Evolutionary conservation across 2,888 invertebrate genomes (phyloP).

Genomic region (Hydraecia micacea): DNA sequence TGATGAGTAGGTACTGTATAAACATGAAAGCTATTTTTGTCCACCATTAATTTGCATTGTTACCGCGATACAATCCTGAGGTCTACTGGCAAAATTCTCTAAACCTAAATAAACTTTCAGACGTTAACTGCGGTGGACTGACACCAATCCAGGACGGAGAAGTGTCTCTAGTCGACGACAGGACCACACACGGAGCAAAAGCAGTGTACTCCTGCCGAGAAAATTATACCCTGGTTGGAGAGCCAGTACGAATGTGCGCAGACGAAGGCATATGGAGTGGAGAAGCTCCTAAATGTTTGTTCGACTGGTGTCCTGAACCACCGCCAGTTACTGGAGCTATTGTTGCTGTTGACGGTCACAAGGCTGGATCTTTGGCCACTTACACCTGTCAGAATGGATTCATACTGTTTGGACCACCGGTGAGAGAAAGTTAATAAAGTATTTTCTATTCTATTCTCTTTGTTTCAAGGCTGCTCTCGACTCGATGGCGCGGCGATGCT

Average conservation of each 20-base stretch:
- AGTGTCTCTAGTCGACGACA: constrained; percentile 91
- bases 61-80: background rate
- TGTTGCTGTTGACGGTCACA: constrained; percentile 92
- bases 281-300: constrained; percentile 94
- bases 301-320: constrained; percentile 97
- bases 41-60: background rate
- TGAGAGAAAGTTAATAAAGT: constrained; percentile 79
- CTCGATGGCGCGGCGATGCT: background rate
- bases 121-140: constrained; percentile 94
- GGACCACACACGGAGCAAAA: constrained; percentile 95
- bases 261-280: constrained; percentile 94
- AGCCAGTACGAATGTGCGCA: constrained; percentile 92
- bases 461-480: background rate
- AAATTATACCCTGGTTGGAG: constrained; percentile 96
- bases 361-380: constrained; percentile 94
- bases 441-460: background rate
- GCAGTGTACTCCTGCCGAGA: constrained; percentile 95
- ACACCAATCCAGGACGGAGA: constrained; percentile 93
- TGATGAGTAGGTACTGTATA: no score
- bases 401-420: constrained; percentile 95
- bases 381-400: constrained; percentile 96
- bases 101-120: constrained; percentile 82
- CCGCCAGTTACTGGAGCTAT: constrained; percentile 94
- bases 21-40: background rate
- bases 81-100: background rate